Evolutionary conservation across 1,140 invertebrate species (phyloP), one percentile per base, ranked within the genome.

Genomic region (Neodiprion lecontei): DNA sequence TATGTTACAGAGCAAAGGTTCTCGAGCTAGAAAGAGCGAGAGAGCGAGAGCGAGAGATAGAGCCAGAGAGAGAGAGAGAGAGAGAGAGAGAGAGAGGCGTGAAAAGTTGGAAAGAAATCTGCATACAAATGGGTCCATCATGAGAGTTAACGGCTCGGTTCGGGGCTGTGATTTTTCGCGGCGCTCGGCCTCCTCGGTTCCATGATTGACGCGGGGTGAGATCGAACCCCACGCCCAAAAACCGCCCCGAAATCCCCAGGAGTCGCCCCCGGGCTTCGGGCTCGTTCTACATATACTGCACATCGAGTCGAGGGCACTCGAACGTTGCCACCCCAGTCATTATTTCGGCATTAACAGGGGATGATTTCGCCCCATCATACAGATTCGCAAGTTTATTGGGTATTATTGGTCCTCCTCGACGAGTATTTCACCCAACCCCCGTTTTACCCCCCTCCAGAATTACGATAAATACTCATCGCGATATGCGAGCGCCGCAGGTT

Each of bases 261-360:
- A 61, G n/a, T 61, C 53, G 53, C 53, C 53, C 50, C 11, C 28
- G 53, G 53, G 53, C 53, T 61, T 61, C 53, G 53, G 53, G 53
- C 53, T 61, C 53, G 53, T 61, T 61, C 53, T 61, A 12, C n/a
- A 61, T 9, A 9, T 61, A 61, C 9, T 40, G 4, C 9, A 17
- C 53, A 61, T 17, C 11, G n/a, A 17, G 53, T 21, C 81, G 80
- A 86, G 84, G 80, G 53, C n/a, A 76, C 84, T 86, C 80, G 79
- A 85, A 81, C 79, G 81, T 82, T 82, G 77, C 84, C 83, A 85
- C 84, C 85, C 85, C 80, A 83, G 81, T 85, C 85, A 86, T 86
- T 86, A 86, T 82, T 85, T 84, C 74, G 81, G 83, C 81, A 86
- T 86, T 86, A 87, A 84, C 84, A 53, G 81, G 84, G 83, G 84